phyloP scores from a whole-genome alignment of 1,140 invertebrate genomes.

The Nylanderia fulva region DNA sequence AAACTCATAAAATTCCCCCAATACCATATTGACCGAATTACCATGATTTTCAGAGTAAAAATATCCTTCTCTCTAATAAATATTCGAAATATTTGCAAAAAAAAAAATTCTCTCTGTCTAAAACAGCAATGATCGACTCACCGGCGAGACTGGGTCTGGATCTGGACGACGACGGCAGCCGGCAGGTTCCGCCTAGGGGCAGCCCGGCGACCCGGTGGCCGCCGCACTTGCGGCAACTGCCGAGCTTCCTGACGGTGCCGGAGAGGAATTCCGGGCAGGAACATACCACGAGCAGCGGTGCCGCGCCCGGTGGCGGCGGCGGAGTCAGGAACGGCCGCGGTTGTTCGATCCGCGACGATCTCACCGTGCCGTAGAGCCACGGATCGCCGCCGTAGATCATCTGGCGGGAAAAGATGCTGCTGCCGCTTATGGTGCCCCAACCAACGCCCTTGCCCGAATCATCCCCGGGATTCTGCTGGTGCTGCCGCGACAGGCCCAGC shows the following conservation, averaged over 20 bases:
- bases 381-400: constrained; percentile 92
- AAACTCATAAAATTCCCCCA: too few species aligned
- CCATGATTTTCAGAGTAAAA: too few species aligned
- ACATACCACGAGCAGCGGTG: constrained; percentile 90
- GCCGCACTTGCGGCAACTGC: constrained; percentile 92
- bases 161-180: constrained; percentile 86
- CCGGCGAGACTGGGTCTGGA: constrained; percentile 83
- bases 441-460: constrained; percentile 84
- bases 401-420: constrained; percentile 89
- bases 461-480: constrained; percentile 78
- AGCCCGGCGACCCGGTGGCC: constrained; percentile 89
- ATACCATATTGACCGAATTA: too few species aligned
- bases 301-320: constrained; percentile 79
- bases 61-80: too few species aligned
- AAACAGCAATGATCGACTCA: constrained; percentile 67
- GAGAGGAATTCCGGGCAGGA: constrained; percentile 91
- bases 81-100: too few species aligned
- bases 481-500: constrained; percentile 82
- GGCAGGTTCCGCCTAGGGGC: constrained; percentile 86
- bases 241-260: constrained; percentile 91
- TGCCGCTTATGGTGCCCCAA: constrained; percentile 86
- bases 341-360: constrained; percentile 85
- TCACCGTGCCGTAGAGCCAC: constrained; percentile 92
- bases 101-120: too few species aligned
- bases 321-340: constrained; percentile 71